phyloP scores from a whole-genome alignment of 2,797 vertebrate species.

The Xenentodon cancila region DNA sequence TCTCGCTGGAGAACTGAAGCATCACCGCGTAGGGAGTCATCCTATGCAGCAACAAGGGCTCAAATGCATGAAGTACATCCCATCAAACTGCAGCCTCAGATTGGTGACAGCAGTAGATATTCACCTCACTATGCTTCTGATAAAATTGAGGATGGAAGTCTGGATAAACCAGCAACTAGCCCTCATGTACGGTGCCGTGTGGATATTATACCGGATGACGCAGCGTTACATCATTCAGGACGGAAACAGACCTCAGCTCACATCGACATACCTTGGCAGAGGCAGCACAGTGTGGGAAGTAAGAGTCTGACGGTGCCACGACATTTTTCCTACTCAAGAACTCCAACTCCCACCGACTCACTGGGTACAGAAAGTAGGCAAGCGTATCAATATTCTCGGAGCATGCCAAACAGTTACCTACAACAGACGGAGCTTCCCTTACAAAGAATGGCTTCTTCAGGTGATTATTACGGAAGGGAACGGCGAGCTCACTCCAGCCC shows the following conservation, averaged over 20 bases:
- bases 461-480: constrained; percentile 84
- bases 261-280: constrained; percentile 83
- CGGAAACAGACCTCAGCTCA: constrained; percentile 75
- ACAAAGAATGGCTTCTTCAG: constrained; percentile 84
- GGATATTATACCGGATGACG: constrained; percentile 94
- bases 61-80: constrained; percentile 92
- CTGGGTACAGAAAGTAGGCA: constrained; percentile 87
- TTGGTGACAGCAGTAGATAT: constrained; percentile 86
- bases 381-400: constrained; percentile 84
- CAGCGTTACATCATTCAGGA: constrained; percentile 82
- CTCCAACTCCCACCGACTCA: constrained; percentile 90
- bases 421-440: constrained; percentile 78
- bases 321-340: constrained; percentile 86
- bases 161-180: constrained; percentile 83
- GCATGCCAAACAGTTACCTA: constrained; percentile 82
- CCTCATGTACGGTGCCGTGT: constrained; percentile 94
- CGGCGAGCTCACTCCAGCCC: constrained; percentile 85
- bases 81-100: constrained; percentile 94
- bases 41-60: constrained; percentile 80
- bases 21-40: constrained; percentile 86
- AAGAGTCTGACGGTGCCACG: constrained; percentile 89
- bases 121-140: constrained; percentile 86
- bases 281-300: constrained; percentile 72
- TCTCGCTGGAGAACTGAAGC: constrained; percentile 79
- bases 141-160: constrained; percentile 75